Evolutionary conservation across 1,140 invertebrate genomes (phyloP), one percentile per base, ranked within the genome.

Genomic region (Drosophila subpulchrella): DNA sequence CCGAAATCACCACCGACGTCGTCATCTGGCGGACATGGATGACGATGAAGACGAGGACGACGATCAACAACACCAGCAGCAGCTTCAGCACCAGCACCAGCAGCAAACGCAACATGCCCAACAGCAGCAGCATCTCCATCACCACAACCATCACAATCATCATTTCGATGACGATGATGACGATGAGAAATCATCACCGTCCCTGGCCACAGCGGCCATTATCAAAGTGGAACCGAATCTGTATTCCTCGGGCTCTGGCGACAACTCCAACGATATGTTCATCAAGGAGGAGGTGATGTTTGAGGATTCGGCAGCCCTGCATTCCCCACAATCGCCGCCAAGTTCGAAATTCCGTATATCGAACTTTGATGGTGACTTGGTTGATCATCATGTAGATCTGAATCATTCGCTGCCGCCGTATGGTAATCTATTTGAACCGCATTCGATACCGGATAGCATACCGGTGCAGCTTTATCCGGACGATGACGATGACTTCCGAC

Each of bases 1-100:
- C 90, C 90, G 90, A 91, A 91, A 90, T 59, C 86, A 91, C 86
- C 90, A 90, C 78, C 90, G 90, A 82, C 90, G 86, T 80, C 90
- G 90, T 62, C 90, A 91, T 85, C 47, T 86, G 34, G 81, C 90
- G 20, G 90, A 90, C 46, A 78, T 90, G 83, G 90, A 91, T 63
- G 90, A 91, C 54, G 90, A 91, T 66, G 90, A 91, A 66, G 75
- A 88, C 15, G 84, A 89, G 47, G 63, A 88, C 15, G 60, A 88
- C 13, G 65, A 85, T 10, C 63, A 81, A 39, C 61, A 84, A 8
- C 57, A 62, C 3, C 66, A 59, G 7, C 75, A 66, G 13, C 46
- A 56, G 13, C 54, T 46, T 6, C 41, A 63, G 7, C 75, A 66
- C 12, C 46, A 56, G n/a, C 54, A 50, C 6, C 41, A 63, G 36